Base-by-base conservation (phyloP, 2,797 vertebrate genomes). In the Rhynchonycteris naso region DNA sequence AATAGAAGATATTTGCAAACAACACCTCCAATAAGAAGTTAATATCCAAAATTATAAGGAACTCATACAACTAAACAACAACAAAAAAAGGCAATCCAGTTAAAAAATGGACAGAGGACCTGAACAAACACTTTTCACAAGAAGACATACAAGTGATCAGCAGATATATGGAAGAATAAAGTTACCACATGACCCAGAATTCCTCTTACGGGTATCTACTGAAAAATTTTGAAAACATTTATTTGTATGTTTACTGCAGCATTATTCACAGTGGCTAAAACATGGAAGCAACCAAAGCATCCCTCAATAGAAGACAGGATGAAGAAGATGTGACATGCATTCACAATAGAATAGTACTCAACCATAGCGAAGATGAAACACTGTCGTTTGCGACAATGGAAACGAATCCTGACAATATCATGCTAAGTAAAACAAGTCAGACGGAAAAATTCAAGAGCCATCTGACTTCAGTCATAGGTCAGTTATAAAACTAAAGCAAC, bases 321-420 rank as follows among this genome's bases (percentile, higher is more conserved):
- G 24, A 16, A 58, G 52, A 56, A 33, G 54, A 78, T 1, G 2
- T 3, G 54, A 21, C 13, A 5, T 4, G 2, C 1, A 16, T 8
- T 2, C 1, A 4, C 52, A 33, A 1, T 9, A 50, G 19, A 33
- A 14, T 7, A 14, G 19, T 8, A 14, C 30, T 33, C 13, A 10
- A 54, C 75, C 75, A 3, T 4, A n/a, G 52, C 10, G 16, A 35
- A 16, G 54, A 35, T 26, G 22, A 26, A 26, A 16, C 0, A 1
- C 54, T 1, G 52, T n/a, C 75, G 5, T 35, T 35, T 26, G 21
- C 2, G 19, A 58, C 74, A 35, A 26, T n/a, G 10, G 15, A 14
- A 33, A 58, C 7, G 75, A n/a, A 58, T 22, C n/a, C 16, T 56
- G n/a, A 10, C 52, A 78, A 58, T 26, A 9, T 16, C 22, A 1